Base-by-base conservation (phyloP, 2,888 invertebrate species). In the Hypomecis atomaria region DNA sequence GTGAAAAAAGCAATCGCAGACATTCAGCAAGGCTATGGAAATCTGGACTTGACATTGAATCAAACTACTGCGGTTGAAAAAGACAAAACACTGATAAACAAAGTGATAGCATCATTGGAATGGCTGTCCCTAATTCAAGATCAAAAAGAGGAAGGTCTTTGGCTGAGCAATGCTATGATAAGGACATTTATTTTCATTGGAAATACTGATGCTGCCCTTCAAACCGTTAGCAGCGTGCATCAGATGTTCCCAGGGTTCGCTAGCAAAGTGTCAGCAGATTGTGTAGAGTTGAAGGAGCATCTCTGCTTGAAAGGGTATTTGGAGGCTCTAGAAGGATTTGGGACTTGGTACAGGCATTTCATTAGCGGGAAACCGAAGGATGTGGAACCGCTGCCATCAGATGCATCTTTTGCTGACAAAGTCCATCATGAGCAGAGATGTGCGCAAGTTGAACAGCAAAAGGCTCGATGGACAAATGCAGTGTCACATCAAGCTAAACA, bases 131-230 rank as follows among this genome's bases (percentile, higher is more conserved):
- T 97, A 76, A 95, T 97, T 78, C 94, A 95, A 10, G 93, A 95
- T 53, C 98, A 98, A 85, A 88, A 96, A 47, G 94, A 95, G 44
- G 98, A 98, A 87, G 96, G 97, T 8, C 82, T 99, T 33, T 95
- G 95, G 94, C 96, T 98, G 81, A 95, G 97, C n/a, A 98, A 98
- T 93, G 95, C 97, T 11, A 94, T 99, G 82, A 96, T 98, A 78
- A 95, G 98, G 66, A 95, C 94, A 62, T 98, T 98, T 84, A 92
- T 99, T 66, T 96, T 96, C 1, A 94, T 96, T 74, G 95, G 95
- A 37, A 98, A 98, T 85, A 90, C 97, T 56, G 96, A 96, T 79
- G 97, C 97, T 63, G 97, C 98, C 33, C 94, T 96, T 53, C 92
- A 95, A 66, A 96, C 97, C 57, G 95, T 97, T 74, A 73, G 72